These are phyloP conservation scores for Garra rufa DNA, from an alignment of 2,113 vertebrate genomes.

Conservation along the genomic window DNA sequence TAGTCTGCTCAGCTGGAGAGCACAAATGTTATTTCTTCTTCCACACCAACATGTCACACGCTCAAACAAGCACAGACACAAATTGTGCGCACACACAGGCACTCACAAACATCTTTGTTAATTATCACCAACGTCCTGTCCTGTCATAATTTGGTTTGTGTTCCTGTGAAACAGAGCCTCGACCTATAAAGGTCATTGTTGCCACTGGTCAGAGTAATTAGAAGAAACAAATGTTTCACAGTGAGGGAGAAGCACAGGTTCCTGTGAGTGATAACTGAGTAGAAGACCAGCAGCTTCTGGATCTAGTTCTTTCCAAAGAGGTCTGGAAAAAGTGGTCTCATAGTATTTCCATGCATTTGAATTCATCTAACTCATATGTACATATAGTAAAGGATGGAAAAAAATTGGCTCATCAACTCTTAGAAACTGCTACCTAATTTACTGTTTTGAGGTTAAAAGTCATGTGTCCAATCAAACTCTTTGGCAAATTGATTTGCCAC, in stretches of 20 bases:
- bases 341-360: not conserved
- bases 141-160: conserved; percentile 25
- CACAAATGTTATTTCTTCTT: not conserved
- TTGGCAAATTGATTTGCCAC: not conserved
- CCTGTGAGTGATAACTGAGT: not conserved
- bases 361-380: not conserved
- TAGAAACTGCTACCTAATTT: too few species aligned
- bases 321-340: not conserved
- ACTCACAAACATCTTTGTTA: conserved; percentile 11
- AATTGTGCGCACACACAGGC: not conserved
- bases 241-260: not conserved
- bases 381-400: too few species aligned
- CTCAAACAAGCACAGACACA: not conserved
- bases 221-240: conserved; percentile 44
- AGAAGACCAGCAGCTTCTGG: not conserved
- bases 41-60: too few species aligned
- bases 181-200: conserved; percentile 55
- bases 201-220: conserved; percentile 52
- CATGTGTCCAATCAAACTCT: too few species aligned
- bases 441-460: too few species aligned
- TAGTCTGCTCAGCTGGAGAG: conserved; percentile 17
- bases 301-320: not conserved
- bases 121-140: conserved; percentile 33
- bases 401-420: too few species aligned
- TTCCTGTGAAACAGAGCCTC: conserved; percentile 17